These are phyloP conservation scores for Catharus ustulatus DNA, from an alignment of 2,797 vertebrate species.

Conservation along the genomic window DNA sequence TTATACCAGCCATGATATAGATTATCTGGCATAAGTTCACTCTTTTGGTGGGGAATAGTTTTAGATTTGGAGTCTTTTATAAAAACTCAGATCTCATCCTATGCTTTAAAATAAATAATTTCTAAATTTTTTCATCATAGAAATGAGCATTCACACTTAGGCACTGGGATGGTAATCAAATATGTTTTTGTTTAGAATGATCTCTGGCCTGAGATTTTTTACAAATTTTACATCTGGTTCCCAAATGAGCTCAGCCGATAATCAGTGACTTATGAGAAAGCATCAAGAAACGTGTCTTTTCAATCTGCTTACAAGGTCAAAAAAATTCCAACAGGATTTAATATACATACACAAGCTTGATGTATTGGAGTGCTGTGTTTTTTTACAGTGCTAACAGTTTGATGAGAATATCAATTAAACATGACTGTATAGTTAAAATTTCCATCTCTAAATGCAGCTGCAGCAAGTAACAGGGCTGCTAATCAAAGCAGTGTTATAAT, in stretches of 20 bases:
- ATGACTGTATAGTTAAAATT: conserved; percentile 46
- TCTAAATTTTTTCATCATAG: not conserved
- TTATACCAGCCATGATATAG: fast-evolving
- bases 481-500: conserved; percentile 57
- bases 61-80: not conserved
- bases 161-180: not conserved
- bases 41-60: not conserved
- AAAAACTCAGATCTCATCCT: not conserved
- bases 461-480: conserved; percentile 23
- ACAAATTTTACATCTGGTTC: not conserved
- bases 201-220: not conserved
- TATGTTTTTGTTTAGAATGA: not conserved
- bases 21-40: not conserved
- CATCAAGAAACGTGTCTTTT: not conserved
- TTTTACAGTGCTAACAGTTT: conserved; percentile 33
- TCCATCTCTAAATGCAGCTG: conserved; percentile 50
- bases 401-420: conserved; percentile 61
- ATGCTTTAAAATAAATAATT: not conserved
- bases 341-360: not conserved
- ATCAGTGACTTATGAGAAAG: conserved; percentile 1
- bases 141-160: not conserved
- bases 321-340: not conserved
- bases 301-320: conserved; percentile 28
- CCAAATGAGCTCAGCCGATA: conserved; percentile 2
- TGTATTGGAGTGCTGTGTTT: not conserved